These are phyloP conservation scores for Dasypogon diadema DNA, from an alignment of 2,888 invertebrate genomes.

Conservation along the genomic window DNA sequence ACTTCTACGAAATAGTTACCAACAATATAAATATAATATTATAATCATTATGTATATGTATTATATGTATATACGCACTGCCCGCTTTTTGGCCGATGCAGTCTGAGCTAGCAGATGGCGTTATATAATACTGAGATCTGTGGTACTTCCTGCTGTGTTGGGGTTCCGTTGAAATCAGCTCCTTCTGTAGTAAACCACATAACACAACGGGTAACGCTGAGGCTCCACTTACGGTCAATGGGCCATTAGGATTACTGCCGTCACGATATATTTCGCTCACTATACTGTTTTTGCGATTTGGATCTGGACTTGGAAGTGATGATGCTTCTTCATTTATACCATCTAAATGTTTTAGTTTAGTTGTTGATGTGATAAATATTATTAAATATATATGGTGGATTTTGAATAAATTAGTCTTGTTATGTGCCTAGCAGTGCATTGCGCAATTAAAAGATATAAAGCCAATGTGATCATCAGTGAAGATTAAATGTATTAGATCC, in stretches of 20 bases:
- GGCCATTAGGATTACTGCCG: constrained; percentile 53
- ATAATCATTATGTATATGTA: background rate
- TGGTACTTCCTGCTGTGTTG: constrained; percentile 50
- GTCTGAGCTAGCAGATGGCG: constrained; percentile 56
- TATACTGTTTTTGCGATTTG: constrained; percentile 48
- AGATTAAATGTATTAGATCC: constrained; percentile 10
- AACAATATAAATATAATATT: constrained; percentile 10
- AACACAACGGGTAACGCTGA: constrained; percentile 69
- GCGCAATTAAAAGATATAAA: background rate
- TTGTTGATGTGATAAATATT: constrained; percentile 23
- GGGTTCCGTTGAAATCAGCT: constrained; percentile 59
- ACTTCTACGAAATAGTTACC: constrained; percentile 8
- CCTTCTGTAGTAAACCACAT: constrained; percentile 69
- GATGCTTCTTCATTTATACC: constrained; percentile 46
- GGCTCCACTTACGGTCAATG: constrained; percentile 63
- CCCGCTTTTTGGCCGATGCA: constrained; percentile 56
- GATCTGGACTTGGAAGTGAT: constrained; percentile 46
- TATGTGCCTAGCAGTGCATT: background rate
- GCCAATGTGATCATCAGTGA: background rate
- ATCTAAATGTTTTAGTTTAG: constrained; percentile 48
- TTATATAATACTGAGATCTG: constrained; percentile 57
- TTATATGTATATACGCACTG: constrained; percentile 58
- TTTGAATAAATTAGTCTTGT: background rate
- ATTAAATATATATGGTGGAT: constrained; percentile 4
- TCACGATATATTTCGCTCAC: constrained; percentile 51